Evolutionary conservation across 2,797 vertebrate genomes (phyloP), one percentile per base, ranked within the genome.

Genomic region (Hirundo rustica): DNA sequence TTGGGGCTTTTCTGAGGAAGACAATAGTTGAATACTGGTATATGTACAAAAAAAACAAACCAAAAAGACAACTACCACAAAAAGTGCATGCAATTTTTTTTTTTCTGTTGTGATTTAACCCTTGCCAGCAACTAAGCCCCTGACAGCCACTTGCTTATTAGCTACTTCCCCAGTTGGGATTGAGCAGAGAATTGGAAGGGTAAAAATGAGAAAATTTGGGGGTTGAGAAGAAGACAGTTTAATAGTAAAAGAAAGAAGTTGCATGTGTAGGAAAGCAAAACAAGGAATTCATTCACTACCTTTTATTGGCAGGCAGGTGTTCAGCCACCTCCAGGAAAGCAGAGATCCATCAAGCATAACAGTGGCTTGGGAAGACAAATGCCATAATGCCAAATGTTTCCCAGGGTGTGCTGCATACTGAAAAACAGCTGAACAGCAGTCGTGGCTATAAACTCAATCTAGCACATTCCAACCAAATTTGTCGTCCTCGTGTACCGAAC

Each of bases 321-420:
- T 82, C 21, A 82, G 32, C 58, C 29, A 22, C 27, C 25, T 53
- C 34, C 22, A 62, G 48, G 29, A 71, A 40, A 67, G 32, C 48
- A 50, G 32, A 21, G 48, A 44, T 48, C 30, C 48, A 62, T n/a
- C 36, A 55, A 0, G 4, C 1, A 0, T 38, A 42, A 65, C 1
- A n/a, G 18, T 38, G 38, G 38, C 38, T 38, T 38, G 16, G 27
- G 23, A 65, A 93, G 55, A 47, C 16, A 77, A 81, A 70, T 1
- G 3, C 16, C 13, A 2, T 65, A 8, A 66, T 7, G 38, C 48
- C 3, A 2, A 30, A 51, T 44, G 29, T 34, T 34, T 67, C 34
- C 40, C 26, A 67, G 5, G 10, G 10, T 81, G 30, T 74, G 15
- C 17, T 40, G 25, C 36, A 44, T 58, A 27, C 17, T 27, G 9